Evolutionary conservation across 2,113 vertebrate genomes (phyloP).

Genomic region (Embiotoca jacksoni): DNA sequence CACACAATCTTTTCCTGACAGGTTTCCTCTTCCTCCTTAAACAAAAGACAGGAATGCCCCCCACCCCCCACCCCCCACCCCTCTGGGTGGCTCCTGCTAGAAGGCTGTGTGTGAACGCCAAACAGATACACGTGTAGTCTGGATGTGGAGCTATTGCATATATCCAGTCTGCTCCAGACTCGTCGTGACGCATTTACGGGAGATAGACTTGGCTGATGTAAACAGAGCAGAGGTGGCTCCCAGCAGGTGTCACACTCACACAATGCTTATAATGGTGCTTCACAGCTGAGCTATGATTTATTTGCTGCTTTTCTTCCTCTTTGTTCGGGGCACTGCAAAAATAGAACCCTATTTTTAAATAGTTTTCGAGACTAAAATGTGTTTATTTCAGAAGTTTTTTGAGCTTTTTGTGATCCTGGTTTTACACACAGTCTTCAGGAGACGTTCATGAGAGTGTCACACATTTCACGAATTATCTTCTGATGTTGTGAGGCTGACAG

Average conservation of each 20-base stretch:
- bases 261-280: constrained; percentile 48
- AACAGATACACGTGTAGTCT: constrained; percentile 75
- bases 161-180: constrained; percentile 59
- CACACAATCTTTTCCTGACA: constrained; percentile 95
- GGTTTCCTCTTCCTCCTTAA: constrained; percentile 95
- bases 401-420: not conserved
- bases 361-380: not conserved
- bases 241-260: constrained; percentile 79
- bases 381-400: not conserved
- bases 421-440: not conserved
- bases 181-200: constrained; percentile 71
- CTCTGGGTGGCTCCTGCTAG: constrained; percentile 60
- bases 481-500: constrained; percentile 5
- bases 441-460: not conserved
- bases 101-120: constrained; percentile 68
- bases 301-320: constrained; percentile 13
- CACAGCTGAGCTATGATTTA: constrained; percentile 29
- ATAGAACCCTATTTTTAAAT: not conserved
- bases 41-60: constrained; percentile 92
- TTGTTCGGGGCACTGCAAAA: constrained; percentile 25
- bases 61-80: constrained; percentile 39
- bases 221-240: constrained; percentile 70
- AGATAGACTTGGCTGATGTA: constrained; percentile 62
- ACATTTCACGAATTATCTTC: constrained; percentile 5
- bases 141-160: constrained; percentile 60